These are phyloP conservation scores for Heterotis niloticus DNA, from an alignment of 2,113 vertebrate genomes.

Conservation along the genomic window DNA sequence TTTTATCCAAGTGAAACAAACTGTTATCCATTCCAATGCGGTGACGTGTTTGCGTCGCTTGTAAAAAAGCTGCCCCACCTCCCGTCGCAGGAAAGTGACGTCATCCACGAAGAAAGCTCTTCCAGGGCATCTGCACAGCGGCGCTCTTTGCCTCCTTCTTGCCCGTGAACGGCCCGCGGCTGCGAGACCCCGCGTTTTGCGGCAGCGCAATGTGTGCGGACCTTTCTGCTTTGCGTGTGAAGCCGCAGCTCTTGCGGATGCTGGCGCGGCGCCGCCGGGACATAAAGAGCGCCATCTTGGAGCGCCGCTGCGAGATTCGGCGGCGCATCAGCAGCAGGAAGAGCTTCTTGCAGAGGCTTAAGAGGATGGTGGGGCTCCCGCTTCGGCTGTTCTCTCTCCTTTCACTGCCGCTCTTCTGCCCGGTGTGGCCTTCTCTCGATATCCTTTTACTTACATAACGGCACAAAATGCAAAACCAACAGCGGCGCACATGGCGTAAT, in stretches of 20 bases:
- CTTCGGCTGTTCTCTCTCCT: background rate
- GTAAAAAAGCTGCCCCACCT: too few relatives aligned
- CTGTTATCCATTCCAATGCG: too few relatives aligned
- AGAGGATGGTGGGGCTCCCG: conserved; percentile 53
- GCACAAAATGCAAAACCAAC: background rate
- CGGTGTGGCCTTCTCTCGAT: too few relatives aligned
- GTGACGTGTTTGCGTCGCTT: too few relatives aligned
- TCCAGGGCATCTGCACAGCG: too few relatives aligned
- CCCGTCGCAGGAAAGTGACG: too few relatives aligned
- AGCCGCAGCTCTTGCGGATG: conserved; percentile 63
- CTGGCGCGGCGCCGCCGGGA: conserved; percentile 65
- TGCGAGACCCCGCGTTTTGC: background rate
- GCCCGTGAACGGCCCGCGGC: too few relatives aligned
- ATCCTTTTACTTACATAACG: too few relatives aligned
- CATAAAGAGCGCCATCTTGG: conserved; percentile 44
- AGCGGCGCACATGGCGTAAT: too few relatives aligned
- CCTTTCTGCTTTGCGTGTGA: conserved; percentile 28
- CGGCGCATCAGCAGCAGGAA: conserved; percentile 64
- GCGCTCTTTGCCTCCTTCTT: too few relatives aligned
- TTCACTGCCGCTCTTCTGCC: background rate
- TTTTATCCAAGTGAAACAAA: too few relatives aligned
- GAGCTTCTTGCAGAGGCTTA: conserved; percentile 72
- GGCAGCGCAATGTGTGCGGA: conserved; percentile 11
- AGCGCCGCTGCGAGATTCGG: conserved; percentile 61
- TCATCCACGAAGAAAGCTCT: too few relatives aligned